Base-by-base conservation (phyloP, 2,888 invertebrate species). In the Ferdinandea cuprea region DNA sequence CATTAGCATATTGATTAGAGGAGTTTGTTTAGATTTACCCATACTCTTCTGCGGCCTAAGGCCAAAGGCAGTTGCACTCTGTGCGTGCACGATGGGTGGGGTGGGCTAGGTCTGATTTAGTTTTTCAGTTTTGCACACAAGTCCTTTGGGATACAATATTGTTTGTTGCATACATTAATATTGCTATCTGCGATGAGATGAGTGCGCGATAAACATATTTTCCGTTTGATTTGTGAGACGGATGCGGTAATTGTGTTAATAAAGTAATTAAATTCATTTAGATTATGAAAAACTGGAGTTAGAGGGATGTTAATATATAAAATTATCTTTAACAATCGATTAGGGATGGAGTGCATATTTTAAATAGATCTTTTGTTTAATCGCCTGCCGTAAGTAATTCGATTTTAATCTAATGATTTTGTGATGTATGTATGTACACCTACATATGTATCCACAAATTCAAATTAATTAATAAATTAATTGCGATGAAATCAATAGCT, bases 1-100 rank as follows among this genome's bases (percentile, higher is more conserved):
- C 72, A 83, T 83, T 78, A 78, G 61, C 83, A 83, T 78, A 83
- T 83, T 83, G 83, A 83, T 83, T 72, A 48, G 72, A 81, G 17
- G 63, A 69, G 21, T 69, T 76, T 65, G 32, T 58, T 80, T 71
- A 37, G 30, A 56, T 68, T 44, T 19, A 3, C 5, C 5, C 15
- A 28, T 3, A 6, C 28, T n/a, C 13, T 13, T 13, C n/a, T n/a
- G n/a, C 11, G 19, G 3, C 37, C 54, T 15, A 3, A 21, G 54
- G 54, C 19, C 3, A 11, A 52, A 32, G 15, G 5, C 30, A 5
- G 17, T 52, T 52, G 54, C 35, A 37, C 21, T 19, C 9, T 11
- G 28, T 50, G n/a, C n/a, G 11, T 3, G 2, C 2, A 2, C 6
- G 1, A 0, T 11, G 3, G 8, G 13, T 2, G 21, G 54, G 35